A percentile compares a stretch with the other conserved stretches of the same genome.
Conservation (phyloP, 1,140 invertebrate species). For the Atta cephalotes region DNA sequence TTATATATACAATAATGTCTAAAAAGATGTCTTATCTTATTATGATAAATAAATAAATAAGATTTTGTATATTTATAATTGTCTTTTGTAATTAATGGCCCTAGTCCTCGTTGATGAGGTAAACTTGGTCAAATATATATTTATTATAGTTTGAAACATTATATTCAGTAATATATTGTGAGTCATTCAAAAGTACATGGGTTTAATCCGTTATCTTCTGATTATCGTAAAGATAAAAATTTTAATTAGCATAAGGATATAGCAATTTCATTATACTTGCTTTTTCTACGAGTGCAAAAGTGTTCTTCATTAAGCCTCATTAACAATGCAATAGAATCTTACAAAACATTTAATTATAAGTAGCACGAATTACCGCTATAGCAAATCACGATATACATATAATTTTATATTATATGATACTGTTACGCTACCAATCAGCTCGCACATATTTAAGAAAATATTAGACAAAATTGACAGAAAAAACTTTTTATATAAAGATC, state of each 20-base stretch:
- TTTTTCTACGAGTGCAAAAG: neutral
- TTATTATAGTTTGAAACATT: neutral
- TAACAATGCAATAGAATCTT: neutral
- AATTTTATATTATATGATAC: conserved; percentile 5
- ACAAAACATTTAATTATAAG: conserved; percentile 11
- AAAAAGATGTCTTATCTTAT: too few relatives aligned
- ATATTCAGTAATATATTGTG: neutral
- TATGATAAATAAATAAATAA: too few relatives aligned
- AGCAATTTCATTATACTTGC: neutral
- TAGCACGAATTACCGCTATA: neutral
- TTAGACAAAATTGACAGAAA: conserved; percentile 1
- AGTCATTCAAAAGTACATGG: neutral
- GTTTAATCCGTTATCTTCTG: neutral
- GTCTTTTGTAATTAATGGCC: too few relatives aligned
- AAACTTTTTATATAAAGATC: neutral
- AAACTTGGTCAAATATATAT: too few relatives aligned
- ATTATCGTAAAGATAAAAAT: conserved; percentile 6
- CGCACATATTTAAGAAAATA: neutral
- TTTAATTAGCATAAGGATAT: neutral
- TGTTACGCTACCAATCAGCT: neutral
- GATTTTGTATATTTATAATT: neutral
- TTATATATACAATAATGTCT: too few relatives aligned
- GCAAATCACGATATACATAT: neutral
- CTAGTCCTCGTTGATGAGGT: too few relatives aligned
- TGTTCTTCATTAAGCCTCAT: neutral